Conservation (phyloP, 2,888 invertebrate genomes). For the Mermis nigrescens region DNA sequence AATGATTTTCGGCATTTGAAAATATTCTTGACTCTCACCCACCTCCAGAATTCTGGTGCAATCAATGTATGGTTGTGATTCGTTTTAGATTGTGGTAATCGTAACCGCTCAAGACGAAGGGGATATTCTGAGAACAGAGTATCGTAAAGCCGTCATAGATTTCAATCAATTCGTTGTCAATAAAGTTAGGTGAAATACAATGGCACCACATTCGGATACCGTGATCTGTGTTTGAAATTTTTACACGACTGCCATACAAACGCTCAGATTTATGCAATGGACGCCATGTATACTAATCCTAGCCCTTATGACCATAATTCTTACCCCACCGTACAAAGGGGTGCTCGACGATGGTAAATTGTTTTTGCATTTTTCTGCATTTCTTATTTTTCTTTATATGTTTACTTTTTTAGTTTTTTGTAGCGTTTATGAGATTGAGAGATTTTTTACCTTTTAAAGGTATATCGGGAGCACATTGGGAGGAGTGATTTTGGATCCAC, state of each 20-base stretch:
- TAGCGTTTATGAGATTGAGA: no score
- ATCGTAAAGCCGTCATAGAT: neutral
- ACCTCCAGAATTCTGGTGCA: no score
- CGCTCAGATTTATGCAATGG: neutral
- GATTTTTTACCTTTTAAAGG: no score
- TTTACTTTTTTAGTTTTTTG: no score
- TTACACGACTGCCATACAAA: neutral
- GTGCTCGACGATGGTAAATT: neutral
- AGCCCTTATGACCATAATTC: neutral
- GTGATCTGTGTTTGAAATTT: neutral
- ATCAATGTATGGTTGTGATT: no score
- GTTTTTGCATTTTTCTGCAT: no score
- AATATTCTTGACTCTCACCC: no score
- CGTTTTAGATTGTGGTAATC: conserved; percentile 40
- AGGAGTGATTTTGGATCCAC: no score
- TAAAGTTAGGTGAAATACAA: neutral
- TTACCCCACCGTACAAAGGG: neutral
- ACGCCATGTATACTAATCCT: neutral
- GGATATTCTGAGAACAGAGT: conserved; percentile 45
- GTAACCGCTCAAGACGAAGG: conserved; percentile 57
- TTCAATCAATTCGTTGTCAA: neutral
- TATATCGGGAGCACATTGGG: no score
- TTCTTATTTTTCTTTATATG: no score
- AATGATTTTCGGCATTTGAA: no score
- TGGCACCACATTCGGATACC: neutral